Conservation (phyloP, 2,888 invertebrate genomes). For the Hesperia comma region DNA sequence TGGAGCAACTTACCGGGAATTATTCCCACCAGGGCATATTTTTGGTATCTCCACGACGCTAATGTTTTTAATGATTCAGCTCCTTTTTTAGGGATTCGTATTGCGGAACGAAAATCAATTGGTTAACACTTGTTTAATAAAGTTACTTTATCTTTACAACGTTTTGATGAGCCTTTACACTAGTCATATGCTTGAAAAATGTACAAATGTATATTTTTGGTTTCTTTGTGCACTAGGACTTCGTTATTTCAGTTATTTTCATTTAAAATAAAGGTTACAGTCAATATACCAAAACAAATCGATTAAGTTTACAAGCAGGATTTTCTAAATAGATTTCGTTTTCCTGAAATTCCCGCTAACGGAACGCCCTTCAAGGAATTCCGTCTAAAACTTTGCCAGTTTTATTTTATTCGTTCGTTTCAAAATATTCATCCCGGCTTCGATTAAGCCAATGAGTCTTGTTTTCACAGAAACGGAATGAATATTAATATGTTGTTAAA, state of each 20-base stretch:
- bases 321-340: no score
- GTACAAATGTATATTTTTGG: no score
- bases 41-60: slow-evolving; percentile 52
- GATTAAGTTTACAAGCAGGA: no score
- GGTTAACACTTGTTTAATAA: slow-evolving; percentile 6
- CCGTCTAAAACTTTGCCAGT: background rate
- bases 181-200: no score
- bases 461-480: slow-evolving; percentile 21
- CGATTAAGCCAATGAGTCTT: slow-evolving; percentile 25
- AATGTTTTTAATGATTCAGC: slow-evolving; percentile 52
- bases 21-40: slow-evolving; percentile 61
- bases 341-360: background rate
- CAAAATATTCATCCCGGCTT: slow-evolving; percentile 22
- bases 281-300: no score
- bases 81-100: slow-evolving; percentile 38
- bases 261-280: no score
- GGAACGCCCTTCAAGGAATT: background rate
- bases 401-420: slow-evolving; percentile 12
- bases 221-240: no score
- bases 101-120: background rate
- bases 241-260: no score
- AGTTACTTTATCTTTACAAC: no score
- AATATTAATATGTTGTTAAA: slow-evolving; percentile 21
- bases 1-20: slow-evolving; percentile 76
- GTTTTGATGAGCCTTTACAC: no score